These are phyloP conservation scores for Neolamprologus tretocephalus DNA, from an alignment of 2,113 vertebrate genomes.

Conservation along the genomic window DNA sequence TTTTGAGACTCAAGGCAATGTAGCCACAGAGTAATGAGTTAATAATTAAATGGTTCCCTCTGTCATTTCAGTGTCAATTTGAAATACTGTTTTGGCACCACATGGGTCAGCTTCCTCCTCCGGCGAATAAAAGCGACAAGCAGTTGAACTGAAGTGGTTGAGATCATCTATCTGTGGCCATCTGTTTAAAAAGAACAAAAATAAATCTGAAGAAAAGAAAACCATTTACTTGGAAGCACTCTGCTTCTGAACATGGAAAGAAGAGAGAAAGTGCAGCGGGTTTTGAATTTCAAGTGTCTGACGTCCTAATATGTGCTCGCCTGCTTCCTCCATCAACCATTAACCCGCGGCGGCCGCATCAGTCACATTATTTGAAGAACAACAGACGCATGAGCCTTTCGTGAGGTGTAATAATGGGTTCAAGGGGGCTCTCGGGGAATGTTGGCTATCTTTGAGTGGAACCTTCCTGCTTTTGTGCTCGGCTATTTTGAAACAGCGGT, in stretches of 20 bases:
- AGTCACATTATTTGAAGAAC: conserved; percentile 30
- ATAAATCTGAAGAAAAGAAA: conserved; percentile 13
- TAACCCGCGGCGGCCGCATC: conserved; percentile 24
- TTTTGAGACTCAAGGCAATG: conserved; percentile 9
- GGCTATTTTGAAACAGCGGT: conserved; percentile 14
- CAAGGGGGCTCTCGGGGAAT: conserved; percentile 22
- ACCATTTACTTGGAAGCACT: conserved; percentile 31
- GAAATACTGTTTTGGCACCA: conserved; percentile 4
- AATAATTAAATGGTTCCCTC: conserved; percentile 36
- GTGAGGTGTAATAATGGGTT: conserved; percentile 44
- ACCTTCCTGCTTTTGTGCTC: conserved; percentile 49
- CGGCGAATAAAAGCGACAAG: conserved; percentile 8
- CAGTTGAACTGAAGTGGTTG: conserved; percentile 23
- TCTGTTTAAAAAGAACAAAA: neutral
- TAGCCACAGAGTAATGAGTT: conserved; percentile 3
- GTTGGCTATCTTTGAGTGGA: conserved; percentile 34
- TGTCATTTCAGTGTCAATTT: conserved; percentile 29
- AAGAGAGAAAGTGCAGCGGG: conserved; percentile 21
- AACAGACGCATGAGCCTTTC: conserved; percentile 30
- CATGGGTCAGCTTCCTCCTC: neutral
- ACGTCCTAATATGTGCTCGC: conserved; percentile 38
- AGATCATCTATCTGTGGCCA: conserved; percentile 35
- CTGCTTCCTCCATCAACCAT: conserved; percentile 44
- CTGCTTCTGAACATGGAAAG: conserved; percentile 25
- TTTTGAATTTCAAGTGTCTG: conserved; percentile 64